A percentile compares a stretch with the other conserved stretches of the same genome.
Evolutionary conservation across 1,140 invertebrate genomes (phyloP).

Genomic region (Apis florea): DNA sequence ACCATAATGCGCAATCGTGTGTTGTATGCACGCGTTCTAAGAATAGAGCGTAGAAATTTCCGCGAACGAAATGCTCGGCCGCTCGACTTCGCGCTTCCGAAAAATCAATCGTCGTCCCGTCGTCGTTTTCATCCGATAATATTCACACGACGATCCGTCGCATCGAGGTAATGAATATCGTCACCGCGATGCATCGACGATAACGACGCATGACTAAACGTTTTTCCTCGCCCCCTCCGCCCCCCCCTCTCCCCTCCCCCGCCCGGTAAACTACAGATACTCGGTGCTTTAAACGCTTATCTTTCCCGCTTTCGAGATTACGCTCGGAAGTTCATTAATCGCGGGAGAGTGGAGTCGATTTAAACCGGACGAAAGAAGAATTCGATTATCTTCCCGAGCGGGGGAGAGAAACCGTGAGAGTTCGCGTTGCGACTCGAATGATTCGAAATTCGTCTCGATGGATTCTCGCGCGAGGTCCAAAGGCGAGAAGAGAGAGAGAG

Average conservation of each 20-base stretch:
- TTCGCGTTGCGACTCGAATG: neutral
- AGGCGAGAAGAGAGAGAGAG: neutral
- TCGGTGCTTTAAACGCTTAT: slow-evolving; percentile 2
- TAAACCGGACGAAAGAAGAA: neutral
- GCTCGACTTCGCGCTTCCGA: neutral
- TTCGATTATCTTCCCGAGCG: neutral
- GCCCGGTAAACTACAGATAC: slow-evolving; percentile 1
- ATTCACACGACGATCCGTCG: neutral
- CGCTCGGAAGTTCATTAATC: neutral
- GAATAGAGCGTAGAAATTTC: slow-evolving; percentile 29
- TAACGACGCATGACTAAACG: slow-evolving; percentile 9
- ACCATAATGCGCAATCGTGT: slow-evolving; percentile 29
- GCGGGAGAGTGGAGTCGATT: neutral
- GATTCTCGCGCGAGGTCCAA: neutral
- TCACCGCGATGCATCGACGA: neutral
- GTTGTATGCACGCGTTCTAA: slow-evolving; percentile 16
- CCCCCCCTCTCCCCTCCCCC: too few species aligned
- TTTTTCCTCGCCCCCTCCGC: too few species aligned
- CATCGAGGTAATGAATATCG: neutral
- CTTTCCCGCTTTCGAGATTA: neutral
- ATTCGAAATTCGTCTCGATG: neutral
- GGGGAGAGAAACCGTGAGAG: too few species aligned
- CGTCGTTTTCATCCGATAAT: too few species aligned
- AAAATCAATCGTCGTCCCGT: slow-evolving; percentile 3
- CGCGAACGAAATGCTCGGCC: neutral